Evolutionary conservation across 2,113 vertebrate genomes (phyloP).

Genomic region (Otus sunia): DNA sequence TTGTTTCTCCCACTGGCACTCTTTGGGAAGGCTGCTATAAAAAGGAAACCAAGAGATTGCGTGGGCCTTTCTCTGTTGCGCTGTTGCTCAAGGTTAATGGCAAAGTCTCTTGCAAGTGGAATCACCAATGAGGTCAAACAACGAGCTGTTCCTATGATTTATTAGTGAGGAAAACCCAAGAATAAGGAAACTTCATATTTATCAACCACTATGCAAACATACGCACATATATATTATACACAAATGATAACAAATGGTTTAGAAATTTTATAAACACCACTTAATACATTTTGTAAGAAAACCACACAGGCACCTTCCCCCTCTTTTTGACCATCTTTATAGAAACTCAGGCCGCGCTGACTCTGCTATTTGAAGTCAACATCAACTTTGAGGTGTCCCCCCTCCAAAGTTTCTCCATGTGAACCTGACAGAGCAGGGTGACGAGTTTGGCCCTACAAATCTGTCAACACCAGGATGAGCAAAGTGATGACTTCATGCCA

Average conservation of each 20-base stretch:
- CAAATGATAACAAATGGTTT: background rate
- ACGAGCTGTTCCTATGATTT: background rate
- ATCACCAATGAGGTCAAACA: background rate
- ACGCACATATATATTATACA: background rate
- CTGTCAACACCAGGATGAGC: background rate
- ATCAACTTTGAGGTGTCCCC: background rate
- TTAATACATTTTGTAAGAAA: background rate
- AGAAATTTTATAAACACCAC: background rate
- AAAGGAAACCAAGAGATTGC: background rate
- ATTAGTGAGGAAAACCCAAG: background rate
- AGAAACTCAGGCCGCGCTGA: background rate
- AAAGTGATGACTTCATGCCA: background rate
- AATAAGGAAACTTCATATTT: background rate
- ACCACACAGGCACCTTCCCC: background rate
- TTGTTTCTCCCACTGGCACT: background rate
- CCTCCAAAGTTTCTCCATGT: rapidly evolving
- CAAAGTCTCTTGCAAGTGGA: background rate
- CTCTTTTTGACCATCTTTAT: background rate
- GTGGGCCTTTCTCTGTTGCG: background rate
- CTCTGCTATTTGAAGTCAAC: background rate
- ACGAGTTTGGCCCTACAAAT: background rate
- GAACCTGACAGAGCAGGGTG: rapidly evolving
- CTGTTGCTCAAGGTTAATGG: background rate
- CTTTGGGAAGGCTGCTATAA: background rate
- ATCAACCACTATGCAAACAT: background rate